Conservation (phyloP, 2,113 vertebrate genomes). For the Erythrocebus patas region DNA sequence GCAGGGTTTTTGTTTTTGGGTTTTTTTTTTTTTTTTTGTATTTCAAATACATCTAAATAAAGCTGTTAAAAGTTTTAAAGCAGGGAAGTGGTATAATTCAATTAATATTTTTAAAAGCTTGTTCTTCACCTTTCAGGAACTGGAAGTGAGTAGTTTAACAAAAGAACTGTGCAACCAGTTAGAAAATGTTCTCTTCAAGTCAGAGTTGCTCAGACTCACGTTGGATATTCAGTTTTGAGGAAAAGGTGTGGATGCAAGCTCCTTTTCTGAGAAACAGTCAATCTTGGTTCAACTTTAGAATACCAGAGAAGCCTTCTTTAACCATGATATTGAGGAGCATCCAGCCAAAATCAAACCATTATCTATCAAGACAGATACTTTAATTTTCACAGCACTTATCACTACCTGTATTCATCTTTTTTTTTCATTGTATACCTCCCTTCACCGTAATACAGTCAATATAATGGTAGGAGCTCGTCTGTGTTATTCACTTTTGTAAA, state of each 20-base stretch:
- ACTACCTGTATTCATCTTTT: not conserved
- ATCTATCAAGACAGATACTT: not conserved
- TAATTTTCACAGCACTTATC: not conserved
- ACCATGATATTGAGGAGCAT: not conserved
- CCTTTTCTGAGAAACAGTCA: not conserved
- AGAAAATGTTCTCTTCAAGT: not conserved
- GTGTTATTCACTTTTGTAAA: not conserved
- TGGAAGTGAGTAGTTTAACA: not conserved
- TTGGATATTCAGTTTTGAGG: not conserved
- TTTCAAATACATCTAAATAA: not conserved
- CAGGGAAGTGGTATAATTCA: not conserved
- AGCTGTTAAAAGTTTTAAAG: not conserved
- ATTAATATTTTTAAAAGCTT: not conserved
- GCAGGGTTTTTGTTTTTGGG: not conserved
- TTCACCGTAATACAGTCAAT: not conserved
- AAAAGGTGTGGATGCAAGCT: not conserved
- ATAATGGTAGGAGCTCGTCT: not conserved
- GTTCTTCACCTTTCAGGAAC: not conserved
- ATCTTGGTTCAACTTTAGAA: not conserved
- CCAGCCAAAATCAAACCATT: not conserved
- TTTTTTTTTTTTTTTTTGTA: not conserved
- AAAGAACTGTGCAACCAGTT: not conserved
- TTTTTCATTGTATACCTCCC: not conserved
- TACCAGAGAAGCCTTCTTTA: not conserved
- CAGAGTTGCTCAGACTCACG: not conserved